Evolutionary conservation across 2,113 vertebrate genomes (phyloP).

Genomic region (Protomyctophum bolini): DNA sequence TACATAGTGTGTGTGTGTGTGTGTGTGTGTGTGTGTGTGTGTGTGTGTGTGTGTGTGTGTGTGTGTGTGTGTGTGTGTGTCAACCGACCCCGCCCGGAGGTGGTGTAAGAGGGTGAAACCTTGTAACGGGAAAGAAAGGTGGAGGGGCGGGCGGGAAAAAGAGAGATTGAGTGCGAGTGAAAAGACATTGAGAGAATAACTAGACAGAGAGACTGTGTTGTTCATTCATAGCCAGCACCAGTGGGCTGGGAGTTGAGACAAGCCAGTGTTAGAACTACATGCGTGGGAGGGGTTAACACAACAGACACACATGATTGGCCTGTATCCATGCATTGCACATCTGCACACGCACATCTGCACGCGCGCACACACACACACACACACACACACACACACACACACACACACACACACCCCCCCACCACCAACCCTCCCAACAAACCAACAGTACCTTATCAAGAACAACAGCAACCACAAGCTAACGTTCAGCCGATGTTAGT

Average conservation of each 20-base stretch:
- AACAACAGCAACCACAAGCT: neutral
- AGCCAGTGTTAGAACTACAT: constrained; percentile 51
- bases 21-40: neutral
- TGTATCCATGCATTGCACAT: constrained; percentile 14
- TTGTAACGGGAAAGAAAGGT: constrained; percentile 29
- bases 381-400: constrained; percentile 11
- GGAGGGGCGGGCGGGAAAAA: neutral
- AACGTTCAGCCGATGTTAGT: neutral
- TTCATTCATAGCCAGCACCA: constrained; percentile 67
- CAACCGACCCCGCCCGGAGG: neutral
- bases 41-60: constrained; percentile 8
- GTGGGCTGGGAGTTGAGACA: constrained; percentile 57
- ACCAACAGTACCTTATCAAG: neutral
- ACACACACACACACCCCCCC: neutral
- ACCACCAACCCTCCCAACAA: neutral
- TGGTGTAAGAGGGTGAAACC: constrained; percentile 40
- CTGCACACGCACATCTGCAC: constrained; percentile 27
- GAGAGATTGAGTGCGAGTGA: constrained; percentile 18
- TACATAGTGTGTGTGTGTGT: constrained; percentile 15
- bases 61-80: constrained; percentile 22
- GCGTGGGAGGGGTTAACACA: constrained; percentile 68
- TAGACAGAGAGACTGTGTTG: constrained; percentile 53
- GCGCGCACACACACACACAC: constrained; percentile 13
- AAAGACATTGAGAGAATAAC: constrained; percentile 1
- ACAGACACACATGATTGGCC: constrained; percentile 41